Evolutionary conservation across 2,797 vertebrate genomes (phyloP), one percentile per base, ranked within the genome.

Genomic region (Sebastolobus altivelis): DNA sequence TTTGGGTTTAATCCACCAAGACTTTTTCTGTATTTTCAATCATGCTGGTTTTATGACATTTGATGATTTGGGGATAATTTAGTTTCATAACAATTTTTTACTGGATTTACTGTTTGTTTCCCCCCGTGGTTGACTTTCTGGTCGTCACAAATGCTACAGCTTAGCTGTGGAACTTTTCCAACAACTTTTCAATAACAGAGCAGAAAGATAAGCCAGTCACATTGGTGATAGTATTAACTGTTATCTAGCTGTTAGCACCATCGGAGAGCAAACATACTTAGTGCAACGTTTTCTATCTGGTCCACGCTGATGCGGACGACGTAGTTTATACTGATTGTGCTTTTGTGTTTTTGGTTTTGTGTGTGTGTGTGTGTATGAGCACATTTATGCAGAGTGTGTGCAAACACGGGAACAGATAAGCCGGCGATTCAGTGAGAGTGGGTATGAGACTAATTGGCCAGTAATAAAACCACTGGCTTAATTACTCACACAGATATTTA

Each of bases 341-440:
- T 60, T 49, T 49, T 8, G 46, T 81, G 14, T 67, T 49, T 62
- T 60, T 52, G 72, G 40, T 52, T 38, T 63, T 46, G 71, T 65
- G 58, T 72, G 67, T 74, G 59, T 55, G 77, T 74, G 72, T 38
- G 22, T 59, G 56, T 46, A 13, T 49, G 67, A 75, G 72, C 66
- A 76, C 81, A 76, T 86, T 88, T 89, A 86, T 81, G 77, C 83
- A 88, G 46, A 79, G 79, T 20, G 77, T 91, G 91, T 92, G 86
- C 89, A 94, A 94, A 94, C 87, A 93, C 52, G 78, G 80, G 70
- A 80, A 75, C 70, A 63, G 92, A 94, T 93, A 93, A 95, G 90
- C 87, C 20, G 62, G 73, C 31, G 10, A 75, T 84, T 91, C 84
- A 86, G 84, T 77, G 75, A 81, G 77, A 85, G 69, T 75, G 83